Conservation (phyloP, 2,797 vertebrate species). For the Gorsachius magnificus region DNA sequence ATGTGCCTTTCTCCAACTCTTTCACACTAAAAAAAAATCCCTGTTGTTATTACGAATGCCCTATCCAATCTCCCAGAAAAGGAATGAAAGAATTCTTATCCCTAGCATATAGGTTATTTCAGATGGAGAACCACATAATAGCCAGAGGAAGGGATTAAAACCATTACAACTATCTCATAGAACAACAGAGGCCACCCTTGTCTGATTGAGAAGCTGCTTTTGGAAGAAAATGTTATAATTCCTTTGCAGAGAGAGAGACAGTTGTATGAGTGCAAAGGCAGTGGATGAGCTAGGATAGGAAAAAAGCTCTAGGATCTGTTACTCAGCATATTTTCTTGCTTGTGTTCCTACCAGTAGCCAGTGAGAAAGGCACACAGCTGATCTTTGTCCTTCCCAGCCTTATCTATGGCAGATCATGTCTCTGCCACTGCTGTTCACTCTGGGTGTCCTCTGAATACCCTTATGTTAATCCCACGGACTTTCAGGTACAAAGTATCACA, state of each 20-base stretch:
- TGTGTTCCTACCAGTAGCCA: background rate
- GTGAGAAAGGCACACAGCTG: background rate
- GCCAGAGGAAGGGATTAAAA: background rate
- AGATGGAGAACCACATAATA: background rate
- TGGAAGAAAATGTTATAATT: background rate
- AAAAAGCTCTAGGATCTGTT: background rate
- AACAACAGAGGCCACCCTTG: background rate
- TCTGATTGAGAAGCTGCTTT: background rate
- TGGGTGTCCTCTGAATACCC: background rate
- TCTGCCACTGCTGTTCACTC: background rate
- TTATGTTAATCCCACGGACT: background rate
- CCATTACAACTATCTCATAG: background rate
- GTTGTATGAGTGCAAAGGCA: background rate
- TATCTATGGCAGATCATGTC: background rate
- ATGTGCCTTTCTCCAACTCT: background rate
- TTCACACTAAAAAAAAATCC: background rate
- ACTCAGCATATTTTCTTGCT: background rate
- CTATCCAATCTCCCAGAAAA: background rate
- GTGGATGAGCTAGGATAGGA: background rate
- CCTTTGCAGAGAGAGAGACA: background rate
- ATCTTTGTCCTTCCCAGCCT: background rate
- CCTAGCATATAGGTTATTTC: background rate
- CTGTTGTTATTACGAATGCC: background rate
- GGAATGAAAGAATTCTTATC: background rate
- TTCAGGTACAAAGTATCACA: background rate